phyloP scores from a whole-genome alignment of 2,888 invertebrate species.

The Thelaira solivaga region DNA sequence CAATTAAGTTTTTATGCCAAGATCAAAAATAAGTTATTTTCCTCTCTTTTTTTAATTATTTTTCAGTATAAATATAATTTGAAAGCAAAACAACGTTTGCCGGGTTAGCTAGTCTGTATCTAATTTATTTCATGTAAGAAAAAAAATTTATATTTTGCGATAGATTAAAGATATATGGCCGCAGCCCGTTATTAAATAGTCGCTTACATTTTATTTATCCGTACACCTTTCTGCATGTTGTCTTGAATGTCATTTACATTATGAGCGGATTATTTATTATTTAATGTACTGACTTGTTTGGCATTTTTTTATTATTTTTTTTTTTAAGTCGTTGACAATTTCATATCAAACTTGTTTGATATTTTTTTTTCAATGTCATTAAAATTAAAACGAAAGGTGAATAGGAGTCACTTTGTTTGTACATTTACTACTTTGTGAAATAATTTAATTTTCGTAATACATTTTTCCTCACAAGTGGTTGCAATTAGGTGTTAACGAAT shows the following conservation, averaged over 20 bases:
- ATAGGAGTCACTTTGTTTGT: background rate
- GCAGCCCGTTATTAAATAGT: too few species aligned
- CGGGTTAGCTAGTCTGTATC: too few species aligned
- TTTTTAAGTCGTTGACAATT: background rate
- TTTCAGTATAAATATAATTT: too few species aligned
- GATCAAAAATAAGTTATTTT: too few species aligned
- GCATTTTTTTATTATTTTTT: background rate
- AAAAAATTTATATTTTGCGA: too few species aligned
- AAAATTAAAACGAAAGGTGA: background rate
- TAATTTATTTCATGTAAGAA: too few species aligned
- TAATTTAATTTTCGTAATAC: background rate
- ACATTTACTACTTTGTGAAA: background rate
- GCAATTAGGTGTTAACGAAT: too few species aligned
- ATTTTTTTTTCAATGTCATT: background rate
- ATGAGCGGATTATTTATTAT: background rate
- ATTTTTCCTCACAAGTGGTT: background rate
- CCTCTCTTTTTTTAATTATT: too few species aligned
- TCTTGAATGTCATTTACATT: conserved; percentile 6
- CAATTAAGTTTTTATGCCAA: too few species aligned
- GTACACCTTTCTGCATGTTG: background rate
- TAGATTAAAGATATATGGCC: too few species aligned
- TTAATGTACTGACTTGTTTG: conserved; percentile 10
- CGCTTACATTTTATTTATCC: background rate
- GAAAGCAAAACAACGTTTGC: too few species aligned
- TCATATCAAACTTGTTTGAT: conserved; percentile 1